These are phyloP conservation scores for Athene noctua DNA, from an alignment of 2,113 vertebrate genomes.

Conservation along the genomic window DNA sequence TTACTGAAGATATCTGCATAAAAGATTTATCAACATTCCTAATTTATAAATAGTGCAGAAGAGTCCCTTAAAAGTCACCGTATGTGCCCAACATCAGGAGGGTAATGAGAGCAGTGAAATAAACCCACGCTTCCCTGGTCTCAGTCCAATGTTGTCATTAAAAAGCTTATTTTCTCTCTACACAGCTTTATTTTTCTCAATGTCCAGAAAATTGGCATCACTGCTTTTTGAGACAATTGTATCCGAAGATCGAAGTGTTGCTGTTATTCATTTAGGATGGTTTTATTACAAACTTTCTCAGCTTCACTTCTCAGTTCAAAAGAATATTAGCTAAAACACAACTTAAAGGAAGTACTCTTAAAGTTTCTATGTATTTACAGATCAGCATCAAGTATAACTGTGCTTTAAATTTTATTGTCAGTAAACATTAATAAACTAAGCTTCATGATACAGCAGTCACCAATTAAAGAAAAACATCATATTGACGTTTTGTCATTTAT, in stretches of 20 bases:
- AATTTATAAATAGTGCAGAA: neutral
- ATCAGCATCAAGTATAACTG: neutral
- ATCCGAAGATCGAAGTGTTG: neutral
- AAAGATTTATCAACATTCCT: neutral
- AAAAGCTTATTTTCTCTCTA: neutral
- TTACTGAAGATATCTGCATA: neutral
- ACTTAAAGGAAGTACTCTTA: neutral
- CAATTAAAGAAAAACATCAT: neutral
- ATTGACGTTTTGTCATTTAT: neutral
- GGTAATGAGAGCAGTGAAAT: neutral
- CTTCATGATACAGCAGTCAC: neutral
- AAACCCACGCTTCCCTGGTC: neutral
- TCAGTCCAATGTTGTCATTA: neutral
- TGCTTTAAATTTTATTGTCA: neutral
- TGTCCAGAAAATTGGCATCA: neutral
- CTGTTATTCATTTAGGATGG: neutral
- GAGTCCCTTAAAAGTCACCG: neutral
- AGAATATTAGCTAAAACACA: neutral
- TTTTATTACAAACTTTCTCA: neutral
- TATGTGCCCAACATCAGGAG: neutral
- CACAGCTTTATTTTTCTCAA: neutral
- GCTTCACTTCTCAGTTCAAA: neutral
- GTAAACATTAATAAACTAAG: neutral
- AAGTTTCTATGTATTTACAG: neutral
- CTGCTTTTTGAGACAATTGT: neutral